Evolutionary conservation across 2,888 invertebrate species (phyloP), one percentile per base, ranked within the genome.

Genomic region (Pachymerium ferrugineum): DNA sequence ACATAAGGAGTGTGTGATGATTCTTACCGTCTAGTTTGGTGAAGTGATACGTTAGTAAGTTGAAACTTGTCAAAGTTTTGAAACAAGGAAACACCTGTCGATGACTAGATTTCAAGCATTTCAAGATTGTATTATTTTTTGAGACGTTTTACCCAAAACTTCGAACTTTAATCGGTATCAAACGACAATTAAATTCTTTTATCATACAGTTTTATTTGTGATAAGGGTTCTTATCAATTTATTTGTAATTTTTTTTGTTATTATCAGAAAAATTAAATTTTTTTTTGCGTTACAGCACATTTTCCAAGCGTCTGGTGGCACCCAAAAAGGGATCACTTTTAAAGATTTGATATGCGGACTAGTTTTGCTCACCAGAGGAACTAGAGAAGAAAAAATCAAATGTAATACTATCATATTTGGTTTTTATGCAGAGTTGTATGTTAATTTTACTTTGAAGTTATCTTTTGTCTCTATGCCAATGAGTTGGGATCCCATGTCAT

Each of bases 391-490:
- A 82, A 93, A 91, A 86, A 89, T 92, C 77, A 84, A 84, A 81
- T 85, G 87, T 87, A 88, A n/a, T n/a, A n/a, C n/a, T n/a, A n/a
- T n/a, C n/a, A 25, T 69, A 69, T 19, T 6, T 16, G 29, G 12
- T 70, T 14, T 30, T n/a, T n/a, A n/a, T n/a, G n/a, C n/a, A n/a
- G n/a, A n/a, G 8, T 62, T 62, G 62, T 14, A 14, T 62, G 8
- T 16, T 8, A 8, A 14, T 62, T 69, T 5, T 42, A 2, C 19
- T 83, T 79, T 83, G 86, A 89, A 86, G 93, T 94, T 83, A 86
- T 94, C 33, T 94, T 93, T 89, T 90, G 90, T 19, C 85, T 94
- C 74, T 94, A 93, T 82, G 89, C 90, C 76, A 93, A 92, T 81
- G 93, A 93, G 81, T 87, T 88, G 76, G 89, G 88, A 76, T 88